These are phyloP conservation scores for Phrynocephalus versicolor DNA, from an alignment of 2,113 vertebrate genomes.

Conservation along the genomic window DNA sequence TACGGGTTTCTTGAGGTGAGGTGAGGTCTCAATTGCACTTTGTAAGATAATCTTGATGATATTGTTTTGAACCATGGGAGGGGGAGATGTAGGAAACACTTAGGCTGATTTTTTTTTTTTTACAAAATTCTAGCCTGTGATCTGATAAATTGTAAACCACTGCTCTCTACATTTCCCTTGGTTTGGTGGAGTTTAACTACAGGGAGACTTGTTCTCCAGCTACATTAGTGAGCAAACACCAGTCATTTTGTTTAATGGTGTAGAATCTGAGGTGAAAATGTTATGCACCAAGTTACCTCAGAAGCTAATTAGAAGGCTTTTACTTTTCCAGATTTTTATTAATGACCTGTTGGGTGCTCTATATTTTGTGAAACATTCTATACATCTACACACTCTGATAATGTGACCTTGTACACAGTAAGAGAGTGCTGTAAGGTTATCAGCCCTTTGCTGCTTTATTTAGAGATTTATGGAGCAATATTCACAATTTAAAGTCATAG, in stretches of 20 bases:
- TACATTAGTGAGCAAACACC: conserved; percentile 72
- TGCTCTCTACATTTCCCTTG: conserved; percentile 70
- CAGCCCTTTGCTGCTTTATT: conserved; percentile 69
- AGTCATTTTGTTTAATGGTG: conserved; percentile 81
- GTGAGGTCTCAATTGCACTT: conserved; percentile 43
- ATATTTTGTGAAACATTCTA: conserved; percentile 75
- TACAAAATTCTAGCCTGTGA: conserved; percentile 73
- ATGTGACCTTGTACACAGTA: conserved; percentile 72
- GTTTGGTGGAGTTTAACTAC: conserved; percentile 74
- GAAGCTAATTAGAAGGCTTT: conserved; percentile 80
- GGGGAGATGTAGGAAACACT: conserved; percentile 54
- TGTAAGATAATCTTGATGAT: conserved; percentile 79
- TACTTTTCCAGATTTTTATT: conserved; percentile 77
- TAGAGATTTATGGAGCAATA: conserved; percentile 65
- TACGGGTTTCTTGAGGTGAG: too few species aligned
- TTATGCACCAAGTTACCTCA: conserved; percentile 76
- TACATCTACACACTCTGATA: conserved; percentile 66
- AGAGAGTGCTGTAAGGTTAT: conserved; percentile 62
- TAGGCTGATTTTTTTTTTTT: conserved; percentile 73
- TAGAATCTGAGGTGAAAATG: conserved; percentile 80
- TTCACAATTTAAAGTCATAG: conserved; percentile 55
- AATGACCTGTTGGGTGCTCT: conserved; percentile 71
- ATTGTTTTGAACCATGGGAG: conserved; percentile 61
- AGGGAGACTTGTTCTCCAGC: conserved; percentile 63
- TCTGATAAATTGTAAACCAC: conserved; percentile 74